Percentiles rank a stretch among this genome's conserved stretches.
Conservation (phyloP, 2,797 vertebrate genomes). For the Macropus fuliginosus region DNA sequence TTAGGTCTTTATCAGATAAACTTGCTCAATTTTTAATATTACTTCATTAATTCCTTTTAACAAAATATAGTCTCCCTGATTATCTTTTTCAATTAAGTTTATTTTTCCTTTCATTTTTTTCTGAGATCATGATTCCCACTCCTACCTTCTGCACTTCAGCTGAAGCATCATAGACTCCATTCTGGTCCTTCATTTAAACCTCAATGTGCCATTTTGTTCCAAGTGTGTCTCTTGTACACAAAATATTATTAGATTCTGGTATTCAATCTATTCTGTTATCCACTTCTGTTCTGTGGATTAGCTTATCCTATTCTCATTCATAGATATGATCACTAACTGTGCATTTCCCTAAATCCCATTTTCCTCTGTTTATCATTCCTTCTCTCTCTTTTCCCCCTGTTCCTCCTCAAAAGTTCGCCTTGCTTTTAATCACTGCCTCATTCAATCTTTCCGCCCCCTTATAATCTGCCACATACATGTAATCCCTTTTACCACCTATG, state of each 20-base stretch:
- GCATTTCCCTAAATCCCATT: no score
- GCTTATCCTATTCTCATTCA: background rate
- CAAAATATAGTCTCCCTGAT: background rate
- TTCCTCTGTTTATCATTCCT: no score
- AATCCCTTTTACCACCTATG: no score
- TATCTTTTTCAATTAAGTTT: background rate
- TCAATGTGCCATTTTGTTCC: background rate
- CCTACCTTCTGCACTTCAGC: background rate
- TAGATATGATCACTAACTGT: no score
- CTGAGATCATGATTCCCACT: background rate
- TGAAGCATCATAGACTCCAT: background rate
- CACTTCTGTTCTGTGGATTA: background rate
- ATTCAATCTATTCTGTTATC: background rate
- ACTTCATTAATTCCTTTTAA: background rate
- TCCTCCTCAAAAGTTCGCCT: no score
- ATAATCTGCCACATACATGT: no score
- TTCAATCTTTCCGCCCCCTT: no score
- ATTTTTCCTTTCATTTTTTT: background rate
- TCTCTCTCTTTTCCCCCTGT: no score
- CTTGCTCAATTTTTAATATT: background rate
- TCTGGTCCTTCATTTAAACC: background rate
- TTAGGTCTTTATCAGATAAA: background rate
- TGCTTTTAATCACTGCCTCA: no score
- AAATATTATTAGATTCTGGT: background rate
- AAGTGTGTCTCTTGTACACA: background rate